Base-by-base conservation (phyloP, 2,113 vertebrate species). In the Enhydra lutris region DNA sequence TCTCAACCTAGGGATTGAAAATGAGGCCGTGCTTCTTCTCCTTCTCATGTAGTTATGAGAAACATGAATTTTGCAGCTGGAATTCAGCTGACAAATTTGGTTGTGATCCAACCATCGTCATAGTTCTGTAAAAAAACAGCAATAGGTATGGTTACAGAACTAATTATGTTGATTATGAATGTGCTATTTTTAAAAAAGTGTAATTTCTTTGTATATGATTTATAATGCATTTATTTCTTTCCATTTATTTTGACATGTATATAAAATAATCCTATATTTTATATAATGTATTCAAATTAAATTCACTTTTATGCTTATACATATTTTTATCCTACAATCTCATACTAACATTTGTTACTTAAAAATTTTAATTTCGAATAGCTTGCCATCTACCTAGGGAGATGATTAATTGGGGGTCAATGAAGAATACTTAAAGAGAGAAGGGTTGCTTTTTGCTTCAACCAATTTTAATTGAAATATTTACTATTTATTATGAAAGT, bases 21-120 rank as follows among this genome's bases (percentile, higher is more conserved):
- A 87, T 39, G 78, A 92, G n/a, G 4, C 29, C 74, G 5, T 95
- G 83, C 4, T 36, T 21, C 36, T 45, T 59, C 11, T 65, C 36
- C 7, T 2, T 83, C 50, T 95, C 55, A 20, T 50, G 26, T 39
- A 39, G 39, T 59, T 89, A 61, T 34, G 80, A 55, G 52, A 96
- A 91, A 92, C 74, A 65, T 13, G 29, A 93, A 87, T 65, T 95
- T 42, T 81, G 59, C 24, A 42, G 55, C 50, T 95, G 10, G 13
- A 93, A 93, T 67, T 74, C 39, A 97, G 69, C 73, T 94, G 73
- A 95, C 29, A 94, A 83, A 84, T 85, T 65, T 91, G 88, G 39
- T 86, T 91, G 13, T 96, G 86, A 85, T 76, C 17, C 34, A 59
- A 14, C 52, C 52, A 55, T 23, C 45, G 47, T 81, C 47, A 65